A percentile compares a stretch with the other conserved stretches of the same genome.
These are phyloP conservation scores for Recurvirostra avosetta DNA, from an alignment of 2,113 vertebrate genomes.

Conservation along the genomic window DNA sequence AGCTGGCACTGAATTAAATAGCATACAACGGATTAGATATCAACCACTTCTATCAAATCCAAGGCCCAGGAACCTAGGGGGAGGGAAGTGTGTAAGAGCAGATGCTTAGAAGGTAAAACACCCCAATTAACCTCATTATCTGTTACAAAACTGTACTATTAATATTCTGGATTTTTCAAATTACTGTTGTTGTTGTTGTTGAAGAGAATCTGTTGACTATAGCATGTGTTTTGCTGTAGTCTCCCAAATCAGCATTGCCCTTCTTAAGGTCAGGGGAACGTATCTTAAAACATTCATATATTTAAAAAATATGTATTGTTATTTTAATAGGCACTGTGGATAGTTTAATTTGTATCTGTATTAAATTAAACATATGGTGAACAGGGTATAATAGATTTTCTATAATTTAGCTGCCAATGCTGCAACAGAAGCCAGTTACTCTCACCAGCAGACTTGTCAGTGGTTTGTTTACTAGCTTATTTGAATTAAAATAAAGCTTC, in stretches of 20 bases:
- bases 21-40: neutral
- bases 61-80: conserved; percentile 57
- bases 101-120: conserved; percentile 52
- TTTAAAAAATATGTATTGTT: conserved; percentile 72
- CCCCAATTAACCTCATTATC: conserved; percentile 76
- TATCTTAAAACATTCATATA: conserved; percentile 73
- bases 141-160: conserved; percentile 49
- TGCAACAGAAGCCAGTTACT: conserved; percentile 81
- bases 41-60: conserved; percentile 40
- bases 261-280: conserved; percentile 65
- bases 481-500: conserved; percentile 99
- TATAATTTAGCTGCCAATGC: conserved; percentile 80
- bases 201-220: conserved; percentile 60
- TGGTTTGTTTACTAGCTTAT: conserved; percentile 99
- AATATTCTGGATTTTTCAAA: conserved; percentile 40
- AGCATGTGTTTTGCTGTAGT: conserved; percentile 44
- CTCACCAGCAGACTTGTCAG: conserved; percentile 84
- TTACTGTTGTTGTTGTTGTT: conserved; percentile 58
- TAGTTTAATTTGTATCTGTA: conserved; percentile 83
- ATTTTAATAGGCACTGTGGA: conserved; percentile 77
- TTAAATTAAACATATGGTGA: conserved; percentile 82
- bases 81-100: conserved; percentile 60
- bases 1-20: conserved; percentile 7
- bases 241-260: conserved; percentile 58
- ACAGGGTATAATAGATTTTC: conserved; percentile 84